phyloP scores from a whole-genome alignment of 2,797 vertebrate genomes.

The Halcyon chelicuti region DNA sequence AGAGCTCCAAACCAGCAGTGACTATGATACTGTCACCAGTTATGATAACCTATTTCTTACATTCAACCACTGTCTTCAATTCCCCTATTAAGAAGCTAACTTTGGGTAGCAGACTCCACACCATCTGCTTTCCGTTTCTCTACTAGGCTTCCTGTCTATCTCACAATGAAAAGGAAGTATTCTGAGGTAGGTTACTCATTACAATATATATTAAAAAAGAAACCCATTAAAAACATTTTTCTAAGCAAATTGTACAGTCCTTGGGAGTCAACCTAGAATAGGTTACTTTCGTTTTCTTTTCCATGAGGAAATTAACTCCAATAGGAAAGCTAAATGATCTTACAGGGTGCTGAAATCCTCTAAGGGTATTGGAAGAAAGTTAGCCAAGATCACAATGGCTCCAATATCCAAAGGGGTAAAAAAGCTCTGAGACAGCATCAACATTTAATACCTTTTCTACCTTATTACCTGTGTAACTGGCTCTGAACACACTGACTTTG shows the following conservation, averaged over 20 bases:
- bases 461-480: neutral
- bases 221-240: neutral
- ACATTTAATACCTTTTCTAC: neutral
- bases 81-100: neutral
- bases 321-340: neutral
- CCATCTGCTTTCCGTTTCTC: neutral
- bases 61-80: neutral
- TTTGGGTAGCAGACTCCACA: neutral
- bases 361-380: neutral
- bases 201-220: neutral
- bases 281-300: neutral
- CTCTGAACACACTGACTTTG: neutral
- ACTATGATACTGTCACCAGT: neutral
- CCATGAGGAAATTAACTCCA: neutral
- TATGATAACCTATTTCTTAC: neutral
- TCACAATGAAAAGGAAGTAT: neutral
- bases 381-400: neutral
- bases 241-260: neutral
- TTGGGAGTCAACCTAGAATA: neutral
- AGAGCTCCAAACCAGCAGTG: neutral
- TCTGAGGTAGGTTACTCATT: neutral
- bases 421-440: neutral
- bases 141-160: neutral
- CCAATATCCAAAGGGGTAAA: neutral
- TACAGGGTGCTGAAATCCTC: neutral